Evolutionary conservation across 2,888 invertebrate species (phyloP).

Genomic region (Andrena praecox): DNA sequence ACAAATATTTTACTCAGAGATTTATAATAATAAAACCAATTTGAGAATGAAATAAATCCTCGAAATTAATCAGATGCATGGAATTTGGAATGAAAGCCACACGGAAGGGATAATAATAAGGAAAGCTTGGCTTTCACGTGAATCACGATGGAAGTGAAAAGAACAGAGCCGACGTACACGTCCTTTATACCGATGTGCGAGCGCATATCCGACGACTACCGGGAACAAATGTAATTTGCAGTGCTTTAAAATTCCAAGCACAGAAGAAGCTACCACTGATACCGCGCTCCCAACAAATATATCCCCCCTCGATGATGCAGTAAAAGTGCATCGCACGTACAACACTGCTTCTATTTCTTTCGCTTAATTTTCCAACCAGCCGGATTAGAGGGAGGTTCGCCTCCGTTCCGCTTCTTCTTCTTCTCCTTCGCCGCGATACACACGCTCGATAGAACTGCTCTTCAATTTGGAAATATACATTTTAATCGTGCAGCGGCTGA

Average conservation of each 20-base stretch:
- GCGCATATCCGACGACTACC: slow-evolving; percentile 29
- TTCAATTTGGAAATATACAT: slow-evolving; percentile 18
- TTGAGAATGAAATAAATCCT: no score
- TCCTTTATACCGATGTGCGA: slow-evolving; percentile 38
- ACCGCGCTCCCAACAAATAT: slow-evolving; percentile 60
- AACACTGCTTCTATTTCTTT: slow-evolving; percentile 63
- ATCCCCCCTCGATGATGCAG: slow-evolving; percentile 65
- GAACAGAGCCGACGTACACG: background rate
- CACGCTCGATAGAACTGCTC: slow-evolving; percentile 11
- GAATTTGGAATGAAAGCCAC: background rate
- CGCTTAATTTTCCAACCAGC: slow-evolving; percentile 67
- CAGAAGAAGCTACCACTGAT: slow-evolving; percentile 61
- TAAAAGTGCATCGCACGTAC: slow-evolving; percentile 73
- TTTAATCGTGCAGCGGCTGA: slow-evolving; percentile 33
- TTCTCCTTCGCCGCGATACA: slow-evolving; percentile 5
- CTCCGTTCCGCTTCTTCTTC: slow-evolving; percentile 20
- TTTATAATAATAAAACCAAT: no score
- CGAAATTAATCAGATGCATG: background rate
- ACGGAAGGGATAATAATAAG: background rate
- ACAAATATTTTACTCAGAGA: no score
- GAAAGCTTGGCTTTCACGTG: background rate
- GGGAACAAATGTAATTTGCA: slow-evolving; percentile 63
- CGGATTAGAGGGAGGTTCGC: slow-evolving; percentile 54
- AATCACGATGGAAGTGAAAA: slow-evolving; percentile 23
- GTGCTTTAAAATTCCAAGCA: slow-evolving; percentile 66